phyloP scores from a whole-genome alignment of 2,113 vertebrate genomes.

The Pygoscelis adeliae region DNA sequence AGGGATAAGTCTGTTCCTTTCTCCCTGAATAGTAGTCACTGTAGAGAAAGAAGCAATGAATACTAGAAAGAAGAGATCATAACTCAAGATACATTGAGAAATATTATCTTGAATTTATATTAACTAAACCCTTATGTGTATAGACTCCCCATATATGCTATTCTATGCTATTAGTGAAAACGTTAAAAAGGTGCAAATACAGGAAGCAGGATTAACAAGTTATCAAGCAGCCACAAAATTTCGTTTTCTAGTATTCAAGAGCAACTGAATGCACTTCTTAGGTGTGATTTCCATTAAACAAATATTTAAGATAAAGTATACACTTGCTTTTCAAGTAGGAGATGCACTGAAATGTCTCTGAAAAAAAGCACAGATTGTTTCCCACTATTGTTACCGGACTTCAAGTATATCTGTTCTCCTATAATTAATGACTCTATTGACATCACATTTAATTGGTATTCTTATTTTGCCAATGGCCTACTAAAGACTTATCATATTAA shows the following conservation, averaged over 20 bases:
- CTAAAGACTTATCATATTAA: conserved; percentile 51
- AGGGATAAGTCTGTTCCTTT: neutral
- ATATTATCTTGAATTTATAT: neutral
- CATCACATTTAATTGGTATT: conserved; percentile 35
- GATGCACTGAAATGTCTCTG: neutral
- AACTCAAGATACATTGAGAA: neutral
- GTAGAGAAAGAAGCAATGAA: neutral
- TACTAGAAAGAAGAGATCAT: neutral
- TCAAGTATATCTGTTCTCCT: conserved; percentile 14
- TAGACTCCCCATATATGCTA: neutral
- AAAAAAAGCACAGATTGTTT: neutral
- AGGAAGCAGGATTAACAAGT: neutral
- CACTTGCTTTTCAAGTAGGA: neutral
- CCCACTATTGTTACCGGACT: neutral
- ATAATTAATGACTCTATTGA: conserved; percentile 54
- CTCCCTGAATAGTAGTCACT: neutral
- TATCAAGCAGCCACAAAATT: neutral
- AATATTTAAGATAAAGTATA: neutral
- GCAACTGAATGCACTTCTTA: neutral
- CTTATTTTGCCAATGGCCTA: conserved; percentile 44
- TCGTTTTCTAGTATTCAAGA: neutral
- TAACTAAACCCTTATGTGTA: neutral
- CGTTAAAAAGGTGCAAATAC: neutral
- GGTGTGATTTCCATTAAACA: neutral
- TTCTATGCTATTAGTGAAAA: neutral